Conservation (phyloP, 2,888 invertebrate genomes). For the Hemaris fuciformis region DNA sequence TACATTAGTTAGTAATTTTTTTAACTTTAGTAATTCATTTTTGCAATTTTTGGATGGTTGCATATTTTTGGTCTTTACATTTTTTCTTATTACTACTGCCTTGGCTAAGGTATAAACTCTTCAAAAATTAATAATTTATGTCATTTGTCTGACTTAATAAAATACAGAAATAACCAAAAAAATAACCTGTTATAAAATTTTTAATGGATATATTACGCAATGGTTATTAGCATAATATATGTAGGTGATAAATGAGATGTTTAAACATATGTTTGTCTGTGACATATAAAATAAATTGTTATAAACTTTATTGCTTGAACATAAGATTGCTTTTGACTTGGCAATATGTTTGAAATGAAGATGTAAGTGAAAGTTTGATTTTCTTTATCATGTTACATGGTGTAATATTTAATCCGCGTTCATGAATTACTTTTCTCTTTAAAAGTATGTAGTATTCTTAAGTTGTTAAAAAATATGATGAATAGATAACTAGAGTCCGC, state of each 20-base stretch:
- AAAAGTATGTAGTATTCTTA: not conserved
- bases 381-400: not conserved
- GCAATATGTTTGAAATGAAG: not conserved
- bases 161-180: too few species aligned
- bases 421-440: not conserved
- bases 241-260: not conserved
- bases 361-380: not conserved
- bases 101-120: too few species aligned
- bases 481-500: too few species aligned
- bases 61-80: too few species aligned
- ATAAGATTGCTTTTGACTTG: not conserved
- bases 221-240: not conserved
- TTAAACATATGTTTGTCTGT: not conserved
- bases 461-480: too few species aligned
- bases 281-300: not conserved
- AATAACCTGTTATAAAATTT: too few species aligned
- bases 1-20: too few species aligned
- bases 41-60: too few species aligned
- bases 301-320: not conserved
- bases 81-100: too few species aligned
- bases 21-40: too few species aligned
- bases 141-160: too few species aligned
- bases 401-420: not conserved
- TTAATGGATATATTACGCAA: not conserved
- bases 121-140: too few species aligned